A percentile compares a stretch with the other conserved stretches of the same genome.
phyloP scores from a whole-genome alignment of 1,140 invertebrate species.

The Nephotettix cincticeps region DNA sequence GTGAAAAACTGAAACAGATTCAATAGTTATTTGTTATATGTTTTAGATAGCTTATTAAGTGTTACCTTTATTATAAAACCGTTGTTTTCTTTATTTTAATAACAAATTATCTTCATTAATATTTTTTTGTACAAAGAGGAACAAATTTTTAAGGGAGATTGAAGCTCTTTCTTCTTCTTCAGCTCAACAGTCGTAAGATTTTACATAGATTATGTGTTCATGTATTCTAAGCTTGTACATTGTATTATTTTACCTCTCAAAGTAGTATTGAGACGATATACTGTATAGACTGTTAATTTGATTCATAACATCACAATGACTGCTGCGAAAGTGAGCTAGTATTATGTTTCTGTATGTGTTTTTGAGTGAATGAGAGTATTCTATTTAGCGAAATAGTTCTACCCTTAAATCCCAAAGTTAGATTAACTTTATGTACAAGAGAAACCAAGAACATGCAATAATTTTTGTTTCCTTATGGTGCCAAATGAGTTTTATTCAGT shows the following conservation, averaged over 20 bases:
- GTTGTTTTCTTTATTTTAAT: too few species aligned
- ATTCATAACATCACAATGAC: background rate
- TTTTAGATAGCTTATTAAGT: too few species aligned
- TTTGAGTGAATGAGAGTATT: background rate
- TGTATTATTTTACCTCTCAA: background rate
- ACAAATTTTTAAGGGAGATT: too few species aligned
- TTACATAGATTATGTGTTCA: background rate
- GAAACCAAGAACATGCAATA: background rate
- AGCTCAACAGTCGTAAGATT: background rate
- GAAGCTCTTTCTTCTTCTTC: constrained; percentile 13
- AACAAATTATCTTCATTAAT: too few species aligned
- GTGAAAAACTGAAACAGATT: too few species aligned
- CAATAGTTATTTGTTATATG: too few species aligned
- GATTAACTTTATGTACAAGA: too few species aligned
- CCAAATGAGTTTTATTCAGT: constrained; percentile 7
- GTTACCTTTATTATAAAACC: too few species aligned
- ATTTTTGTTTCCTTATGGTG: background rate
- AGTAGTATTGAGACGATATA: background rate
- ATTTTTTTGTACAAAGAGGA: too few species aligned
- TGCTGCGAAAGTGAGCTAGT: background rate
- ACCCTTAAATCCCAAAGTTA: background rate
- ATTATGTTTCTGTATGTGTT: background rate
- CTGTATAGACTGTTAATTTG: too few species aligned
- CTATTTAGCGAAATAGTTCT: background rate
- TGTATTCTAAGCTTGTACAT: constrained; percentile 1